Conservation (phyloP, 1,140 invertebrate genomes). For the Trinorchestia longiramus region DNA sequence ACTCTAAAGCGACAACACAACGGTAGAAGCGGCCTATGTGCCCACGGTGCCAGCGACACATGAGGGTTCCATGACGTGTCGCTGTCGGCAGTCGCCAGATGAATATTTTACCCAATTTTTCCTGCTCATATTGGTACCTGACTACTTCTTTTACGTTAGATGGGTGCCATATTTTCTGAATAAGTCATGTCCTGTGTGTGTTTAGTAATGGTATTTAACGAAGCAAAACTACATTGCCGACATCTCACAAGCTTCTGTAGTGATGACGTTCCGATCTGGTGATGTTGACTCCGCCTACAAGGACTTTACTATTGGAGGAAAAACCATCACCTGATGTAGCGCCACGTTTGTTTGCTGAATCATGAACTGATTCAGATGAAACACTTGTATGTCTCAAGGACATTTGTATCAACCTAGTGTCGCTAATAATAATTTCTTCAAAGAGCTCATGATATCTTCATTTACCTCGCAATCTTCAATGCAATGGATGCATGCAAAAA, state of each 20-base stretch:
- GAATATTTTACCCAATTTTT: not conserved
- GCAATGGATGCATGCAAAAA: too few species aligned
- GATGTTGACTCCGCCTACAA: slow-evolving; percentile 17
- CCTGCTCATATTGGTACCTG: not conserved
- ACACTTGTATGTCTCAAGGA: not conserved
- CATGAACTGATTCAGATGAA: not conserved
- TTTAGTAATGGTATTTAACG: not conserved
- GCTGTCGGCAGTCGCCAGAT: not conserved
- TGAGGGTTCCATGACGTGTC: not conserved
- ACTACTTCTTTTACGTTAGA: not conserved
- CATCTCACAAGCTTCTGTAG: not conserved
- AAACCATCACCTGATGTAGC: slow-evolving; percentile 18
- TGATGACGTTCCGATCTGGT: not conserved
- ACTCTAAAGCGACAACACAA: not conserved
- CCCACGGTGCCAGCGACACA: not conserved
- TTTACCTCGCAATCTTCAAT: too few species aligned
- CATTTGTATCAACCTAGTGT: not conserved
- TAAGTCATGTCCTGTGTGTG: not conserved
- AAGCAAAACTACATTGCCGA: not conserved
- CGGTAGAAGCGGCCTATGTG: not conserved
- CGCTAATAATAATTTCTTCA: not conserved
- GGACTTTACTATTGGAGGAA: not conserved
- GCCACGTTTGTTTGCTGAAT: not conserved
- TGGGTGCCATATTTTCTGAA: not conserved
- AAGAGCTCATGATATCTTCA: not conserved